Percentiles rank a stretch among this genome's conserved stretches.
These are phyloP conservation scores for Nasonia longicornis DNA, from an alignment of 1,140 invertebrate species.

Conservation along the genomic window DNA sequence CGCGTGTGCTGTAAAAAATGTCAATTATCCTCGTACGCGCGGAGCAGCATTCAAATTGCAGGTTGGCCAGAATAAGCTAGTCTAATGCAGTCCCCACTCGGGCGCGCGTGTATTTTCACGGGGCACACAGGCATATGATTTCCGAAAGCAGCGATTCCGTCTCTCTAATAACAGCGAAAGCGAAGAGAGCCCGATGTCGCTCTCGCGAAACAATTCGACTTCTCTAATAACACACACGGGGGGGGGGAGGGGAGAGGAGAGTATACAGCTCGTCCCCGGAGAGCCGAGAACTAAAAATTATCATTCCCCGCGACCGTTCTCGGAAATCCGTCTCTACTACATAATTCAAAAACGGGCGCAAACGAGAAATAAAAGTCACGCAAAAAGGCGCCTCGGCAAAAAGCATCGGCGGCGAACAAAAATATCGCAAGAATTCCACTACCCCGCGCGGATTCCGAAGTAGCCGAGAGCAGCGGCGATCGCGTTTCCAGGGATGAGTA, in stretches of 20 bases:
- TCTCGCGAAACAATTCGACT: neutral
- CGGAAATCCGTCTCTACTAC: constrained; percentile 2
- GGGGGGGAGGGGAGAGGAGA: no score
- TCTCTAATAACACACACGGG: neutral
- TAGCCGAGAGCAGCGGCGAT: neutral
- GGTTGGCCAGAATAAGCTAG: neutral
- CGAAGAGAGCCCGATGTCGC: neutral
- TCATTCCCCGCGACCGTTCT: neutral
- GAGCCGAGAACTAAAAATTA: neutral
- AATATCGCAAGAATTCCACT: neutral
- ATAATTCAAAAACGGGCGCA: neutral
- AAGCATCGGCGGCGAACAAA: neutral
- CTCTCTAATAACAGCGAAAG: neutral
- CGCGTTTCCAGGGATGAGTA: neutral
- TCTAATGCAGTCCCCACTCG: no score
- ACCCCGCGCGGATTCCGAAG: neutral
- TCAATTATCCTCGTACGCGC: neutral
- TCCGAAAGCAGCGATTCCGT: neutral
- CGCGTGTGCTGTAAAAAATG: neutral
- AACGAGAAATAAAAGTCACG: constrained; percentile 3
- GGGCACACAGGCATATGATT: neutral
- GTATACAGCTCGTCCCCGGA: neutral
- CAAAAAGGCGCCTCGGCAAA: neutral
- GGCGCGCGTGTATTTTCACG: no score
- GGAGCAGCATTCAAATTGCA: neutral